Base-by-base conservation (phyloP, 2,113 vertebrate species). In the Machaerirhynchus nigripectus region DNA sequence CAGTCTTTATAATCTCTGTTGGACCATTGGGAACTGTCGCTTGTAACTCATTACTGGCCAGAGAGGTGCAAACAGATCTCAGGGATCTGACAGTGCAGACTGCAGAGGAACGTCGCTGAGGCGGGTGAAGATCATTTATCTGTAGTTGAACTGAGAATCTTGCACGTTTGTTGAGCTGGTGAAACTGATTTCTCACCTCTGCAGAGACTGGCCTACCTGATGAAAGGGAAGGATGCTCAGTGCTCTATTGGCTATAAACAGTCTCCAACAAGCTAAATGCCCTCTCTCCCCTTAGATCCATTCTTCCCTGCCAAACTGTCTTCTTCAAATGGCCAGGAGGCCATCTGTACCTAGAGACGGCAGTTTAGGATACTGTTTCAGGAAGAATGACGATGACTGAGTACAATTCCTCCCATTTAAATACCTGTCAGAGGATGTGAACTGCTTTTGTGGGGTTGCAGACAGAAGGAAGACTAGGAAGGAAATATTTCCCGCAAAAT, bases 51-150 rank as follows among this genome's bases (percentile, higher is more conserved):
- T 44, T 40, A 28, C 10, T 69, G 57, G 4, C 44, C 67, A 46
- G 39, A 67, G 20, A 64, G 50, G 22, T 28, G 1, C 2, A 47
- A 70, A 31, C 21, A 75, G 57, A 15, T 86, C 35, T 82, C 47
- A 37, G 49, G 15, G 11, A 59, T 52, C 39, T 71, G 52, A 55
- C 15, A 6, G 39, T 53, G 42, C 15, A 56, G 50, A 28, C 24
- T 76, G 24, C 27, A 83, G 57, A 30, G 64, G 13, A 44, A 19
- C 0, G 0, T 76, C 2, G 0, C 10, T 60, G 53, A 55, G 9
- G 31, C 0, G 1, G 15, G 17, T 28, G 28, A 80, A 86, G 40
- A 57, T 56, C 14, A 40, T 76, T 46, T 80, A 11, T 20, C 28
- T 79, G n/a, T 52, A 61, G 53, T 4, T 63, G 49, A 76, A 23